Evolutionary conservation across 2,797 vertebrate species (phyloP).

Genomic region (Chloroceryle amazona): DNA sequence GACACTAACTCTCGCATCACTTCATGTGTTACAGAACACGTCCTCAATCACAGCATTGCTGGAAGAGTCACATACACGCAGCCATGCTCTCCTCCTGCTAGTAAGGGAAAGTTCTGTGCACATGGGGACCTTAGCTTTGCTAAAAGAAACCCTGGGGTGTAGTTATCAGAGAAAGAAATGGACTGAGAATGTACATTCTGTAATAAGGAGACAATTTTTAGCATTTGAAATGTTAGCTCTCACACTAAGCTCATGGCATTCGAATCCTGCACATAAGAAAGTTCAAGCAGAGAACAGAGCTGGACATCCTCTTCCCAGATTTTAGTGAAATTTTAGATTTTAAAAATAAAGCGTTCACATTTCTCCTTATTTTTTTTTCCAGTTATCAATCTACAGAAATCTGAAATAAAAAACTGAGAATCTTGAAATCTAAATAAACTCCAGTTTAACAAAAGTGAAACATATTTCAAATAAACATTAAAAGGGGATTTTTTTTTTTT

Average conservation of each 20-base stretch:
- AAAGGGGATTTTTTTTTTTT: neutral
- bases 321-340: constrained; percentile 55
- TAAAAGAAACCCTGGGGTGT: constrained; percentile 3
- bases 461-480: constrained; percentile 37
- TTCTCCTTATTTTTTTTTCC: neutral
- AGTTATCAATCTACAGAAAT: neutral
- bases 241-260: neutral
- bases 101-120: neutral
- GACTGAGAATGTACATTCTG: constrained; percentile 14
- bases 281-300: constrained; percentile 19
- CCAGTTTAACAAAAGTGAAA: neutral
- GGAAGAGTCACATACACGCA: neutral
- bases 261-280: neutral
- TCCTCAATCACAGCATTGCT: neutral
- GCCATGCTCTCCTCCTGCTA: neutral
- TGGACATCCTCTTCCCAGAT: neutral
- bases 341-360: constrained; percentile 33
- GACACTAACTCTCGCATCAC: neutral
- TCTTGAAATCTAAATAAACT: constrained; percentile 31
- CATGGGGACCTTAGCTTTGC: neutral
- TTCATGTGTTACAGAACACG: neutral
- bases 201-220: neutral
- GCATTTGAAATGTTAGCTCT: neutral
- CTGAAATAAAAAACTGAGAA: constrained; percentile 7
- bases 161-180: constrained; percentile 19